Percentiles rank a stretch among this genome's conserved stretches.
These are phyloP conservation scores for Xylocopa sonorina DNA, from an alignment of 1,140 invertebrate genomes.

Conservation along the genomic window DNA sequence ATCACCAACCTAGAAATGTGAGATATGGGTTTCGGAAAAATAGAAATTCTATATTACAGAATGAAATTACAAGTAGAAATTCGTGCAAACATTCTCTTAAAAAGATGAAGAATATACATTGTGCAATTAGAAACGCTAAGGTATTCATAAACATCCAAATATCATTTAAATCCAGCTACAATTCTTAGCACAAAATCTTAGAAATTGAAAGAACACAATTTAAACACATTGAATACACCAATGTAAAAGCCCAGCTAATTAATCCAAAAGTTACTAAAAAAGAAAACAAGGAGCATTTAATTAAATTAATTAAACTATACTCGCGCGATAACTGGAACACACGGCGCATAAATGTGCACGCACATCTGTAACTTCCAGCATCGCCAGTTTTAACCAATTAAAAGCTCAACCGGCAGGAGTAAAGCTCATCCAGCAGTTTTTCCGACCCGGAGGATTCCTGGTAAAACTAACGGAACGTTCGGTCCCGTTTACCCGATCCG, in stretches of 20 bases:
- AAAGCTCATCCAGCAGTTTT: neutral
- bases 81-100: no score
- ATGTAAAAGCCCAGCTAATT: no score
- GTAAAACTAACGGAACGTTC: conserved; percentile 5
- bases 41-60: neutral
- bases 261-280: neutral
- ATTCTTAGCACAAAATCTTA: no score
- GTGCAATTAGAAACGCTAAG: no score
- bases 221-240: no score
- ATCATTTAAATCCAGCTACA: no score
- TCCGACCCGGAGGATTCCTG: neutral
- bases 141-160: no score
- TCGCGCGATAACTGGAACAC: neutral
- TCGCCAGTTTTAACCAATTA: neutral
- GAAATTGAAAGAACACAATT: no score
- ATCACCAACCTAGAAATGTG: conserved; percentile 5
- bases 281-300: neutral
- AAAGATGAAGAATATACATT: no score
- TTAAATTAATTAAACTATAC: neutral
- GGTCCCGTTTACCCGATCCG: neutral
- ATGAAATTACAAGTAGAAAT: neutral
- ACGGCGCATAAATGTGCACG: neutral
- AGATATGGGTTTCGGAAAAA: neutral
- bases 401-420: neutral
- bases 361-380: conserved; percentile 10